phyloP scores from a whole-genome alignment of 2,797 vertebrate genomes.

The Poeciliopsis paucimaculata region DNA sequence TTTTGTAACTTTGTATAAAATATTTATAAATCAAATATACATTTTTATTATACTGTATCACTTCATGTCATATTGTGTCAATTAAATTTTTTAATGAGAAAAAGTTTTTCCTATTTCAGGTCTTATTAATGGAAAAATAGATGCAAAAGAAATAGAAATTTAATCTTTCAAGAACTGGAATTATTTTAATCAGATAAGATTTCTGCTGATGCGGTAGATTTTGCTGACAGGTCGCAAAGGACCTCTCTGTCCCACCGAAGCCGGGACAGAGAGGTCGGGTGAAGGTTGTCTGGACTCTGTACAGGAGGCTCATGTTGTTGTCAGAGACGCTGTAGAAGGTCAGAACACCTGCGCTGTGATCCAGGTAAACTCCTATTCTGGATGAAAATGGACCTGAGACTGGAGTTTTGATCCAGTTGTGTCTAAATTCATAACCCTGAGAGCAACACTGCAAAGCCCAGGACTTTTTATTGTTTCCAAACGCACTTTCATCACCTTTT shows the following conservation, averaged over 20 bases:
- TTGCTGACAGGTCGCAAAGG: background rate
- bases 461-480: slow-evolving; percentile 34
- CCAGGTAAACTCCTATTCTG: slow-evolving; percentile 42
- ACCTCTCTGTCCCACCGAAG: too few species aligned
- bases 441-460: slow-evolving; percentile 24
- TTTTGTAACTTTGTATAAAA: background rate
- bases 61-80: too few species aligned
- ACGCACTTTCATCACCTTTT: slow-evolving; percentile 2
- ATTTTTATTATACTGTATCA: too few species aligned
- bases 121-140: too few species aligned
- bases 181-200: background rate
- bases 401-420: slow-evolving; percentile 2
- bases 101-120: too few species aligned
- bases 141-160: too few species aligned
- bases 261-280: slow-evolving; percentile 16
- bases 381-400: slow-evolving; percentile 4
- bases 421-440: background rate
- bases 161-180: background rate
- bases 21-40: too few species aligned
- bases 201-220: too few species aligned
- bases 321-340: slow-evolving; percentile 33
- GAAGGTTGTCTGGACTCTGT: slow-evolving; percentile 44
- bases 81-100: too few species aligned
- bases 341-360: slow-evolving; percentile 15
- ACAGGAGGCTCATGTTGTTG: slow-evolving; percentile 40